phyloP scores from a whole-genome alignment of 2,797 vertebrate genomes.

The Pangasius mekongensis region DNA sequence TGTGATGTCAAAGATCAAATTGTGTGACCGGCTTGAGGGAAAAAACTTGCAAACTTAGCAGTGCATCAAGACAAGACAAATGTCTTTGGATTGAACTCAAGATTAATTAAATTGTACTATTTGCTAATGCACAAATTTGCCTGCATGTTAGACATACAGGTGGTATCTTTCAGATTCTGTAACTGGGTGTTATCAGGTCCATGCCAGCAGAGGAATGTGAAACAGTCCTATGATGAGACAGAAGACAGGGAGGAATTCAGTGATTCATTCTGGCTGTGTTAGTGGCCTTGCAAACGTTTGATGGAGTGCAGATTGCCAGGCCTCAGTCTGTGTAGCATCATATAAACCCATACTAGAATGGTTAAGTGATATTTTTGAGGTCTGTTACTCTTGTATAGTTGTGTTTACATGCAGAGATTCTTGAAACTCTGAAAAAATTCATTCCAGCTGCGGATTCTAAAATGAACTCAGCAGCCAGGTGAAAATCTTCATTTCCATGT shows the following conservation, averaged over 20 bases:
- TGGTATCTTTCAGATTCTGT: slow-evolving; percentile 8
- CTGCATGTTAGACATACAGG: not conserved
- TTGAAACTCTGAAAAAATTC: not conserved
- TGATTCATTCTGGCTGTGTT: slow-evolving; percentile 40
- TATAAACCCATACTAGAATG: not conserved
- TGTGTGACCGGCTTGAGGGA: slow-evolving; percentile 68
- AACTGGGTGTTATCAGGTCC: slow-evolving; percentile 27
- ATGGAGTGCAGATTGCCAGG: slow-evolving; percentile 53
- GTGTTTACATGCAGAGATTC: not conserved
- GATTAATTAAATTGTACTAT: not conserved
- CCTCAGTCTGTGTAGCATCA: slow-evolving; percentile 10
- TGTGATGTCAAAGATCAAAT: slow-evolving; percentile 64
- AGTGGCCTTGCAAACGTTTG: slow-evolving; percentile 12
- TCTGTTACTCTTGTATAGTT: not conserved
- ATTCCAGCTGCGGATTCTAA: not conserved
- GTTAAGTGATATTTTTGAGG: slow-evolving; percentile 13
- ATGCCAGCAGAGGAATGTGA: slow-evolving; percentile 43
- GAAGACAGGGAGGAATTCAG: slow-evolving; percentile 29
- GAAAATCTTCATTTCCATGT: not conserved
- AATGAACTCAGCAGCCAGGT: not conserved
- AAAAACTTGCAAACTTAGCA: slow-evolving; percentile 44
- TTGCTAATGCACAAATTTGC: not conserved
- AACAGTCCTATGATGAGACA: slow-evolving; percentile 1
- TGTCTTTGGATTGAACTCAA: not conserved
- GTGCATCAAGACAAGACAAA: not conserved